A percentile compares a stretch with the other conserved stretches of the same genome.
These are phyloP conservation scores for Siphlonurus alternatus DNA, from an alignment of 2,888 invertebrate species.

Conservation along the genomic window DNA sequence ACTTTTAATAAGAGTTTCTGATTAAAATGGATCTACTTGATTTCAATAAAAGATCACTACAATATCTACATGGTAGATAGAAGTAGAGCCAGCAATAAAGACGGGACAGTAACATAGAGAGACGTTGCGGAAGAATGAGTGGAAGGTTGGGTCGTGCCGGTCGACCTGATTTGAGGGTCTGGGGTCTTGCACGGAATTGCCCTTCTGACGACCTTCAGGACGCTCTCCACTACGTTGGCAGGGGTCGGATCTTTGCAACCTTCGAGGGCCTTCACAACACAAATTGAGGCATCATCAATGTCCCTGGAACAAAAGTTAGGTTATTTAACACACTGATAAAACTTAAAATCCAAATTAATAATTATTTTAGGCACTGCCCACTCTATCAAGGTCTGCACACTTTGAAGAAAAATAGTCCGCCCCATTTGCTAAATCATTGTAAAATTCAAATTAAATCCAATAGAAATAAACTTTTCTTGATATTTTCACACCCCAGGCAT, in stretches of 20 bases:
- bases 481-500: too few species aligned
- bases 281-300: constrained; percentile 35
- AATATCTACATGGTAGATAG: background rate
- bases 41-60: too few species aligned
- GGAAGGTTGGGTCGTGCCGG: too few species aligned
- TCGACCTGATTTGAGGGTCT: background rate
- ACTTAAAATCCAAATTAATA: background rate
- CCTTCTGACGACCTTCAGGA: constrained; percentile 52
- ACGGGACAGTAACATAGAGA: background rate
- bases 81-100: background rate
- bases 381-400: too few species aligned
- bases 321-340: constrained; percentile 4
- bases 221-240: constrained; percentile 58
- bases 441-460: too few species aligned
- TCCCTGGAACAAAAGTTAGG: constrained; percentile 29
- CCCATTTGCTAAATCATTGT: too few species aligned
- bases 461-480: too few species aligned
- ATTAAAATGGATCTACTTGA: too few species aligned
- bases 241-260: constrained; percentile 57
- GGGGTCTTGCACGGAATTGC: constrained; percentile 38
- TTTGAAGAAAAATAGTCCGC: too few species aligned
- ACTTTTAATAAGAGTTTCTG: too few species aligned
- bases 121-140: too few species aligned
- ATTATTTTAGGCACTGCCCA: too few species aligned
- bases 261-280: constrained; percentile 43